Conservation (phyloP, 2,888 invertebrate genomes). For the Tenthredo notha region DNA sequence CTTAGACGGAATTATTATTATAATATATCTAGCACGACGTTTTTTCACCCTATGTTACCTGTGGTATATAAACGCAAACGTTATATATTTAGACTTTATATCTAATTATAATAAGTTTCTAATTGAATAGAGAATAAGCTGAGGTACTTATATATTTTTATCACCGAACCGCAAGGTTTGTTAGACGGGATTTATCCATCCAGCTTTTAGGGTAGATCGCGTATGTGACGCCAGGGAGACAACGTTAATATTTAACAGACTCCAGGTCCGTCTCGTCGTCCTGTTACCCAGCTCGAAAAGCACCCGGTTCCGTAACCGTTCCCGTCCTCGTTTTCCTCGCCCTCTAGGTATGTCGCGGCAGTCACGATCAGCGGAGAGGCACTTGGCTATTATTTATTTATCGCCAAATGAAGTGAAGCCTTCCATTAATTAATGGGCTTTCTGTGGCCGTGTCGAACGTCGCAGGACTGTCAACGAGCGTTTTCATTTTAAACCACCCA, state of each 20-base stretch:
- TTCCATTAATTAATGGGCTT: constrained; percentile 75
- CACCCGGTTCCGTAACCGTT: neutral
- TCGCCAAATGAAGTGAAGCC: constrained; percentile 71
- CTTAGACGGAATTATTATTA: neutral
- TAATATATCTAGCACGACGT: neutral
- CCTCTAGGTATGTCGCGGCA: neutral
- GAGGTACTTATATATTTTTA: neutral
- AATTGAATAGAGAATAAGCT: neutral
- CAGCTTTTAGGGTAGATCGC: constrained; percentile 56
- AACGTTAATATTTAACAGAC: constrained; percentile 74
- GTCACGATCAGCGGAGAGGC: constrained; percentile 55
- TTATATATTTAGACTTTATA: neutral
- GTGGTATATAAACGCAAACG: neutral
- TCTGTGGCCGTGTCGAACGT: constrained; percentile 67
- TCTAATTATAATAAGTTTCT: neutral
- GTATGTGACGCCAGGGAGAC: constrained; percentile 72
- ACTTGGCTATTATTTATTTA: constrained; percentile 74
- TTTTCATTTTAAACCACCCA: constrained; percentile 72
- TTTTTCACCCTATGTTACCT: neutral
- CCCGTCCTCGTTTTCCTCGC: neutral
- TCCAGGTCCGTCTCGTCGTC: constrained; percentile 55
- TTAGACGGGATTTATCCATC: constrained; percentile 9
- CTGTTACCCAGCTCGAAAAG: neutral
- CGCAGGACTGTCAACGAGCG: constrained; percentile 69
- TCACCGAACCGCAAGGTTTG: neutral